phyloP scores from a whole-genome alignment of 2,888 invertebrate genomes.

The Diachrysia chrysitis region DNA sequence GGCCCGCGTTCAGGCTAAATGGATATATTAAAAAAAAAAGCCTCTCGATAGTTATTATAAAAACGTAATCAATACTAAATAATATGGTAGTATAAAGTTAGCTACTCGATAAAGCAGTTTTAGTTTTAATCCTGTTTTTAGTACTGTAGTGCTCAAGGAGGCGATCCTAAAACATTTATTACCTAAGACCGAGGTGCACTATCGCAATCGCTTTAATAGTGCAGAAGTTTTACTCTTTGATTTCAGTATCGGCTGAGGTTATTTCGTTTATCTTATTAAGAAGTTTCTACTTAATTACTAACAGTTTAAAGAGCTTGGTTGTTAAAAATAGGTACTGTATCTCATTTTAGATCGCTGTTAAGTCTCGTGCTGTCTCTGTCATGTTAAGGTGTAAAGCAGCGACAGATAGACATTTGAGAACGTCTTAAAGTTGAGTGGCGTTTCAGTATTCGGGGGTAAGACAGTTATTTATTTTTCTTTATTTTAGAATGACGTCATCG shows the following conservation, averaged over 20 bases:
- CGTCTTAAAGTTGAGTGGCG: too few relatives aligned
- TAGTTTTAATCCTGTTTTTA: constrained; percentile 9
- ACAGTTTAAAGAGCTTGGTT: not conserved
- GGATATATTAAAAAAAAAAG: too few relatives aligned
- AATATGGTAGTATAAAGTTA: not conserved
- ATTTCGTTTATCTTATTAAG: not conserved
- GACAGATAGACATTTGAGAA: too few relatives aligned
- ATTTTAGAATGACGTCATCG: too few relatives aligned
- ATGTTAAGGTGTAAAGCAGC: too few relatives aligned
- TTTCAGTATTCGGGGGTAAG: too few relatives aligned
- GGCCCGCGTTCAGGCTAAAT: too few relatives aligned
- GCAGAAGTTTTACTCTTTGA: not conserved
- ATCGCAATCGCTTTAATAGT: not conserved
- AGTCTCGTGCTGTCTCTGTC: too few relatives aligned
- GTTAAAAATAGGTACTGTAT: too few relatives aligned
- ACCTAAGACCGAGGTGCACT: not conserved
- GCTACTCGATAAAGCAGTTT: not conserved
- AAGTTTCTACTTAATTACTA: not conserved
- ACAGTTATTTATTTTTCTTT: too few relatives aligned
- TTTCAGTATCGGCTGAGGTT: not conserved
- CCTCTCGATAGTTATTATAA: too few relatives aligned
- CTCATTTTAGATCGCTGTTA: too few relatives aligned
- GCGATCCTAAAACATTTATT: not conserved
- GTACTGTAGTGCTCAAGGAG: not conserved
- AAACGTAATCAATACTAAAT: not conserved